phyloP scores from a whole-genome alignment of 2,797 vertebrate species.

The Enteromius viviparus region DNA sequence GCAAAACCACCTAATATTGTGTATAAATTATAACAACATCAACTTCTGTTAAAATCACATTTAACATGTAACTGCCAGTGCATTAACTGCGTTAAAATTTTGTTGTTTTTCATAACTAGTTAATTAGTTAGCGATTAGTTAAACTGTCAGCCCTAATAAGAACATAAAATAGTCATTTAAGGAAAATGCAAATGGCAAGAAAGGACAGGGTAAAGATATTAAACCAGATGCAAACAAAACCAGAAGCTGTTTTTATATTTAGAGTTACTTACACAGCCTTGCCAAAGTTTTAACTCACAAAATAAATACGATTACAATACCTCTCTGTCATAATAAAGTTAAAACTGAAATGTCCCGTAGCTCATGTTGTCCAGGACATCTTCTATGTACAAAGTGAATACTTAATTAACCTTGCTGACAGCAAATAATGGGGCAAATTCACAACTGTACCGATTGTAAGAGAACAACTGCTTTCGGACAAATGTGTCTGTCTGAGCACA shows the following conservation, averaged over 20 bases:
- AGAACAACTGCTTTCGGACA: slow-evolving; percentile 23
- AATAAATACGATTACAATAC: background rate
- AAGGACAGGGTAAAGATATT: background rate
- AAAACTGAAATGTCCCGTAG: background rate
- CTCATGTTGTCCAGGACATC: background rate
- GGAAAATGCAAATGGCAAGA: background rate
- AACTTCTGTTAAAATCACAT: too few relatives aligned
- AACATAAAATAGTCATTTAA: background rate
- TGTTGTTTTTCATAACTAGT: too few relatives aligned
- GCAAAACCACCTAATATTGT: too few relatives aligned
- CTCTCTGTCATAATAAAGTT: background rate
- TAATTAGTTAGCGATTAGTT: too few relatives aligned
- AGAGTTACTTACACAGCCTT: background rate
- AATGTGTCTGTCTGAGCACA: slow-evolving; percentile 20
- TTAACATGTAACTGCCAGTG: too few relatives aligned
- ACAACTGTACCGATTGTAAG: background rate
- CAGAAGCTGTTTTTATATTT: background rate
- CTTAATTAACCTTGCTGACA: slow-evolving; percentile 12
- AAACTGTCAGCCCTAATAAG: too few relatives aligned
- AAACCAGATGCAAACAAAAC: slow-evolving; percentile 4
- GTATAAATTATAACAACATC: too few relatives aligned
- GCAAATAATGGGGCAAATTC: background rate
- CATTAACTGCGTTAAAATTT: too few relatives aligned
- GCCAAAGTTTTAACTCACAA: background rate
- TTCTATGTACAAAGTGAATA: background rate